phyloP scores from a whole-genome alignment of 1,140 invertebrate genomes.

The Spodoptera litura region DNA sequence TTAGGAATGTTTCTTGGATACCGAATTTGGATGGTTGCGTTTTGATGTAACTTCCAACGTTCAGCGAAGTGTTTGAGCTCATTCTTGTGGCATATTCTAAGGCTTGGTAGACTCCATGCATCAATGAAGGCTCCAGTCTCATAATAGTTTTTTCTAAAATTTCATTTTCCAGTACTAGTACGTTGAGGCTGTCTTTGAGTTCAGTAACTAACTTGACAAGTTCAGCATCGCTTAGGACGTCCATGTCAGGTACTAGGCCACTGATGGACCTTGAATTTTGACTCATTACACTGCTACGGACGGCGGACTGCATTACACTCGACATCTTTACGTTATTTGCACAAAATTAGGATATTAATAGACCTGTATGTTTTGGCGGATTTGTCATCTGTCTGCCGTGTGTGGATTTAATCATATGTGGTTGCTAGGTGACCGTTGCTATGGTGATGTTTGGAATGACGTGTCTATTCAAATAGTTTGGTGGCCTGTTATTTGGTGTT shows the following conservation, averaged over 20 bases:
- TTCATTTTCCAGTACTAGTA: conserved; percentile 77
- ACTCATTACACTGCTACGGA: conserved; percentile 65
- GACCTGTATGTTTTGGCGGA: background rate
- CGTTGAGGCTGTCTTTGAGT: conserved; percentile 70
- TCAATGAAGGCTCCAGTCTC: conserved; percentile 74
- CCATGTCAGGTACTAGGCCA: conserved; percentile 65
- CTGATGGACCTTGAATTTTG: conserved; percentile 69
- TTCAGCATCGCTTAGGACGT: conserved; percentile 74
- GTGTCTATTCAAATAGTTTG: background rate
- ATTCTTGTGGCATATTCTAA: conserved; percentile 76
- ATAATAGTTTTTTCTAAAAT: conserved; percentile 77
- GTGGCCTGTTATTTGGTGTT: background rate
- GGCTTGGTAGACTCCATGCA: conserved; percentile 78
- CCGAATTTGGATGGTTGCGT: conserved; percentile 71
- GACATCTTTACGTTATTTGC: conserved; percentile 20
- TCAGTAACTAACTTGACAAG: conserved; percentile 73
- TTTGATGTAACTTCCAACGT: conserved; percentile 69
- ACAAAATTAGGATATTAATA: background rate
- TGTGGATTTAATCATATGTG: conserved; percentile 14
- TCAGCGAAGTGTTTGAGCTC: conserved; percentile 65
- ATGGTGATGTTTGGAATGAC: conserved; percentile 5
- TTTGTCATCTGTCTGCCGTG: background rate
- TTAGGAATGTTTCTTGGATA: conserved; percentile 63
- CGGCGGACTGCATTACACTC: conserved; percentile 1
- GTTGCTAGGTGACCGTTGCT: conserved; percentile 14